Percentiles rank a stretch among this genome's conserved stretches.
Evolutionary conservation across 64 coral and sea anemone genomes (phyloP).

Genomic region (Actinia tenebrosa): DNA sequence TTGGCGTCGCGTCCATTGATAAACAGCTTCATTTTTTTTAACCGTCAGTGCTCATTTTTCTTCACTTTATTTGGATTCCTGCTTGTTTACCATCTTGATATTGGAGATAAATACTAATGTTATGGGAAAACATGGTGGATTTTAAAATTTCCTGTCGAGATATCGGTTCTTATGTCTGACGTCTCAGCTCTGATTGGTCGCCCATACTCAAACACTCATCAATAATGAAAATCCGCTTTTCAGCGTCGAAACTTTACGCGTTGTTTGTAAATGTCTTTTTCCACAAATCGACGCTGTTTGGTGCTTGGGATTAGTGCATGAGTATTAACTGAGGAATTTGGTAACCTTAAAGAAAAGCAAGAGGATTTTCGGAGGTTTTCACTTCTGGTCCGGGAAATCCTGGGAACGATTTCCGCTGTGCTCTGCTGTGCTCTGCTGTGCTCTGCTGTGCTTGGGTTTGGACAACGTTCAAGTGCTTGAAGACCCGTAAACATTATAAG

Average conservation of each 20-base stretch:
- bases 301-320: not conserved
- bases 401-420: not conserved
- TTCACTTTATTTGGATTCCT: not conserved
- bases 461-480: not conserved
- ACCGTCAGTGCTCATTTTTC: not conserved
- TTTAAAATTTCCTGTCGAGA: not conserved
- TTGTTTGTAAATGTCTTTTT: not conserved
- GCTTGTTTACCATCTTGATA: not conserved
- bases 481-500: not conserved
- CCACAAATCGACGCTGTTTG: not conserved
- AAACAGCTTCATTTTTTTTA: not conserved
- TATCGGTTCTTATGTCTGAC: not conserved
- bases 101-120: not conserved
- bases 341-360: not conserved
- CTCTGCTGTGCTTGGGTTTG: not conserved
- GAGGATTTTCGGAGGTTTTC: not conserved
- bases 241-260: not conserved
- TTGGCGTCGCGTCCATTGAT: not conserved
- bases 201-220: not conserved
- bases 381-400: not conserved
- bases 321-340: not conserved
- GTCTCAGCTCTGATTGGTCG: not conserved
- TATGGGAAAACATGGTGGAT: not conserved
- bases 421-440: not conserved
- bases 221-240: not conserved